Percentiles rank a stretch among this genome's conserved stretches.
phyloP scores from a whole-genome alignment of 2,797 vertebrate genomes.

The Sebastes matsubarae region DNA sequence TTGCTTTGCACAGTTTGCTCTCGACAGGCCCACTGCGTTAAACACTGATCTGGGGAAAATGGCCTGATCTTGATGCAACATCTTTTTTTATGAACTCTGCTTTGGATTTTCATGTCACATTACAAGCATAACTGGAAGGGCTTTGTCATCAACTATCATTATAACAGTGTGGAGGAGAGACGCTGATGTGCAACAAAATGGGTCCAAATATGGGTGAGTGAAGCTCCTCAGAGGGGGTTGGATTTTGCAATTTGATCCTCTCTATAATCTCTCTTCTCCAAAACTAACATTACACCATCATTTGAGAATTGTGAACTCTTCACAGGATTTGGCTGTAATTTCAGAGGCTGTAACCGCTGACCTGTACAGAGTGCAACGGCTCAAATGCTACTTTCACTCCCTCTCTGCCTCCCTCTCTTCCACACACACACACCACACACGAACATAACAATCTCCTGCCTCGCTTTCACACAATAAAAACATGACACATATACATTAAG shows the following conservation, averaged over 20 bases:
- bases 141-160: slow-evolving; percentile 19
- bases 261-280: slow-evolving; percentile 22
- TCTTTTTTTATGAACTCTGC: slow-evolving; percentile 20
- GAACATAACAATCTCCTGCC: background rate
- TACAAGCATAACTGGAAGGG: background rate
- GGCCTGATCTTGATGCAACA: background rate
- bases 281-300: slow-evolving; percentile 63
- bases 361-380: background rate
- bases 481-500: background rate
- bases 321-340: slow-evolving; percentile 20
- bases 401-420: background rate
- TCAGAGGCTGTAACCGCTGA: slow-evolving; percentile 16
- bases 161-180: slow-evolving; percentile 20
- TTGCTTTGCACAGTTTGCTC: background rate
- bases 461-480: background rate
- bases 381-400: background rate
- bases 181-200: slow-evolving; percentile 22
- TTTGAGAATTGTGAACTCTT: slow-evolving; percentile 47
- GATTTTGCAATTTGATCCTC: slow-evolving; percentile 34
- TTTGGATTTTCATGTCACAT: slow-evolving; percentile 25
- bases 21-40: background rate
- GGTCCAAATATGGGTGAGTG: slow-evolving; percentile 53
- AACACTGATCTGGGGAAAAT: background rate
- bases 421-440: background rate
- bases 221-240: slow-evolving; percentile 26